Evolutionary conservation across 92 coral and sea anemone species (phyloP).

Genomic region (Meandrina meandrites): DNA sequence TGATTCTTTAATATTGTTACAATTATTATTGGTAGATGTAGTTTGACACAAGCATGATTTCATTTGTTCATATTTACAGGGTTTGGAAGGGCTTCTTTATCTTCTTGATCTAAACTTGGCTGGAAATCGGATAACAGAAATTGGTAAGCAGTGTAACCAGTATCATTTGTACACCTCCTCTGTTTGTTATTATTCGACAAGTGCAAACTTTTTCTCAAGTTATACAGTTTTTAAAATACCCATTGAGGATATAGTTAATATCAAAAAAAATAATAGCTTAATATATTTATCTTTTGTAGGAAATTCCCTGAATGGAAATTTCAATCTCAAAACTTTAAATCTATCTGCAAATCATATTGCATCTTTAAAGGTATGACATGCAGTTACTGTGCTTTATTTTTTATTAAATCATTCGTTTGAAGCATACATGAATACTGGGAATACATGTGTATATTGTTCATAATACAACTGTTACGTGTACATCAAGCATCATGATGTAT

Average conservation of each 20-base stretch:
- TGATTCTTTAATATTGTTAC: no score
- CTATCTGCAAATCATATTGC: conserved; percentile 81
- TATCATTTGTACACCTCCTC: background rate
- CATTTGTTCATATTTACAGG: conserved; percentile 43
- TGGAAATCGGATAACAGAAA: conserved; percentile 72
- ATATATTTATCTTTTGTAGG: conserved; percentile 44
- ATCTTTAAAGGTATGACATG: conserved; percentile 75
- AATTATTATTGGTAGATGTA: no score
- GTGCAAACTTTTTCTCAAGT: no score
- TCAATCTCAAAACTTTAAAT: conserved; percentile 74
- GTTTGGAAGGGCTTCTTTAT: conserved; percentile 61
- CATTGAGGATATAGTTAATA: no score
- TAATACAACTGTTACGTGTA: no score
- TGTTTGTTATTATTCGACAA: no score
- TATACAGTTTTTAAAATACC: no score
- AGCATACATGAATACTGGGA: background rate
- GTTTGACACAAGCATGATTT: background rate
- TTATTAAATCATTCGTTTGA: no score
- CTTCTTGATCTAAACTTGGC: conserved; percentile 82
- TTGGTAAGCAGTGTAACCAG: conserved; percentile 56
- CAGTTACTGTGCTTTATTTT: no score
- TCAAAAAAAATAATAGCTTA: no score
- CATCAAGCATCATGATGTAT: no score
- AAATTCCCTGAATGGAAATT: conserved; percentile 69
- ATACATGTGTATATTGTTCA: no score